Evolutionary conservation across 2,797 vertebrate genomes (phyloP).

Genomic region (Tragelaphus eurycerus): DNA sequence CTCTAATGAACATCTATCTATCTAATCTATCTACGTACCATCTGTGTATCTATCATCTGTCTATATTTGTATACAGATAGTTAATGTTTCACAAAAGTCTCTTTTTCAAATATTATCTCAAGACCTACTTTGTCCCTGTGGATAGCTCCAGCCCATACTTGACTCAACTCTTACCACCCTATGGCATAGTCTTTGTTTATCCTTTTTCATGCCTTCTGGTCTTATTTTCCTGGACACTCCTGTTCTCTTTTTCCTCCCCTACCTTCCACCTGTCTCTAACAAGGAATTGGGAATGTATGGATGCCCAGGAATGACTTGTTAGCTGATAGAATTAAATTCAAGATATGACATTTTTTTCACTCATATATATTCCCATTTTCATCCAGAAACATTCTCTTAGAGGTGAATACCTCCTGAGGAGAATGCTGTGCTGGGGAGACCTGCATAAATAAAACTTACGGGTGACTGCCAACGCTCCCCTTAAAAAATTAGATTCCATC

Average conservation of each 20-base stretch:
- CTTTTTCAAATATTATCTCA: background rate
- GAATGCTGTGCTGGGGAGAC: background rate
- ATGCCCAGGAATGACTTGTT: background rate
- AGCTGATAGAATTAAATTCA: background rate
- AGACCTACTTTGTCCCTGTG: background rate
- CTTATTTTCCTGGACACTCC: background rate
- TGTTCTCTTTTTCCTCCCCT: background rate
- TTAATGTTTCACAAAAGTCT: background rate
- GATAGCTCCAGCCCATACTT: background rate
- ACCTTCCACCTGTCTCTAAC: background rate
- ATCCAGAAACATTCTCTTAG: constrained; percentile 41
- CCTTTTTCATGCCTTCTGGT: background rate
- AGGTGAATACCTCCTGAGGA: constrained; percentile 14
- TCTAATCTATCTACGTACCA: background rate
- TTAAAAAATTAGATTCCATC: constrained; percentile 30
- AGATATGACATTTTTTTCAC: background rate
- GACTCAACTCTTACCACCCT: background rate
- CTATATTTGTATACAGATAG: background rate
- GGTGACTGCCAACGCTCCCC: background rate
- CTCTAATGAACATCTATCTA: background rate
- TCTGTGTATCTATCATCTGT: background rate
- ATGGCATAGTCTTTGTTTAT: background rate
- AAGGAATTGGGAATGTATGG: background rate
- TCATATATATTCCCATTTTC: background rate
- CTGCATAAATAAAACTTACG: constrained; percentile 29